phyloP scores from a whole-genome alignment of 30 jellyfish, hydroid and myxozoan species.

The Pelagia noctiluca region DNA sequence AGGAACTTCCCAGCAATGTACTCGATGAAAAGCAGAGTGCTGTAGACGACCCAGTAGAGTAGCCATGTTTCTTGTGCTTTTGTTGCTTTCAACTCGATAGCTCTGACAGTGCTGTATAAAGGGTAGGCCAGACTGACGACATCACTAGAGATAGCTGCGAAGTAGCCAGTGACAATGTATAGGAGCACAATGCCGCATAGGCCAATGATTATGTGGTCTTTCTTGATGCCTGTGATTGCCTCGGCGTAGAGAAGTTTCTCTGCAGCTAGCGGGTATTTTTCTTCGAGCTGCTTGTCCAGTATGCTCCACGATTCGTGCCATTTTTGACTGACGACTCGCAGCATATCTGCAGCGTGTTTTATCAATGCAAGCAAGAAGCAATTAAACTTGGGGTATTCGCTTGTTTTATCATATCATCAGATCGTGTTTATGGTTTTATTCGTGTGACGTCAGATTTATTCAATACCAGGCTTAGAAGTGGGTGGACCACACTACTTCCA shows the following conservation, averaged over 20 bases:
- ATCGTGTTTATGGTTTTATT: no score
- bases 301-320: constrained; percentile 54
- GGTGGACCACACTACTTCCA: no score
- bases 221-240: constrained; percentile 46
- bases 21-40: constrained; percentile 46
- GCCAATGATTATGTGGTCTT: constrained; percentile 44
- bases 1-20: constrained; percentile 43
- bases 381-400: no score
- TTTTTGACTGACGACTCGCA: constrained; percentile 2
- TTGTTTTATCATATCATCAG: no score
- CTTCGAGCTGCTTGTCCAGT: constrained; percentile 27
- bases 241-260: constrained; percentile 22
- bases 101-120: constrained; percentile 42
- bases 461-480: no score
- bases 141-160: constrained; percentile 53
- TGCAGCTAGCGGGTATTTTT: constrained; percentile 38
- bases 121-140: constrained; percentile 51
- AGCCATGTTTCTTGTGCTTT: constrained; percentile 41
- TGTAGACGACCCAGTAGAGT: constrained; percentile 53
- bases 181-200: constrained; percentile 5
- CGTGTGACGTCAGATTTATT: no score
- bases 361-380: no score
- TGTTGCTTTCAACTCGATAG: constrained; percentile 7
- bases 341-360: no score
- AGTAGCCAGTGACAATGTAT: constrained; percentile 34